These are phyloP conservation scores for Drosophila saltans DNA, from an alignment of 1,140 invertebrate species.

Conservation along the genomic window DNA sequence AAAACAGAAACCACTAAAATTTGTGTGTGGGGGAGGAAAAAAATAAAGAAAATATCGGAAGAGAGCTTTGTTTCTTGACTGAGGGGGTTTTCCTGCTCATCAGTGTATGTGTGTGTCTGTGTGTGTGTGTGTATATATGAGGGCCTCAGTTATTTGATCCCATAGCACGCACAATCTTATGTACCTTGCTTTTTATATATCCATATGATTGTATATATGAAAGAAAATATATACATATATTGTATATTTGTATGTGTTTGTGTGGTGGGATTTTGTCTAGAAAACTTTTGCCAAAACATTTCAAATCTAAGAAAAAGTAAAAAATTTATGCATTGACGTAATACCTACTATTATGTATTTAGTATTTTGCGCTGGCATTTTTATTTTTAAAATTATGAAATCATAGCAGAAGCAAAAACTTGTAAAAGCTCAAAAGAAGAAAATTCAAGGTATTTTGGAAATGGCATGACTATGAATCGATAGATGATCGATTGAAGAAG, in stretches of 20 bases:
- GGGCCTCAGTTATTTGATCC: slow-evolving; percentile 74
- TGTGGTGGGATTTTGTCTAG: slow-evolving; percentile 51
- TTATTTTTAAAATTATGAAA: slow-evolving; percentile 78
- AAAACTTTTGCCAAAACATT: slow-evolving; percentile 69
- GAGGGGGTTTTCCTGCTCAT: slow-evolving; percentile 36
- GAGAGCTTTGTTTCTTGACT: slow-evolving; percentile 18
- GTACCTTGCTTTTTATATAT: slow-evolving; percentile 50
- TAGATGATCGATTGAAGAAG: slow-evolving; percentile 23
- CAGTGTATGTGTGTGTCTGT: slow-evolving; percentile 16
- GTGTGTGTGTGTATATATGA: slow-evolving; percentile 38
- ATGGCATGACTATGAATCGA: slow-evolving; percentile 13
- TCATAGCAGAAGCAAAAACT: slow-evolving; percentile 47
- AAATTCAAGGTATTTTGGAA: slow-evolving; percentile 19
- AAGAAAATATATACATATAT: background rate
- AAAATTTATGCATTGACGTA: slow-evolving; percentile 75
- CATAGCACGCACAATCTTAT: slow-evolving; percentile 62
- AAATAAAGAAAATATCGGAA: slow-evolving; percentile 1
- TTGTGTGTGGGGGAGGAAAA: slow-evolving; percentile 20
- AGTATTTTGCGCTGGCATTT: slow-evolving; percentile 48
- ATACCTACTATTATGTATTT: slow-evolving; percentile 48
- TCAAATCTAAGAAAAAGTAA: slow-evolving; percentile 28
- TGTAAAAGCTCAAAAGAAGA: slow-evolving; percentile 26
- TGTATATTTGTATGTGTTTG: slow-evolving; percentile 16
- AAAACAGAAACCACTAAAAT: slow-evolving; percentile 48
- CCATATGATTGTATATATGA: slow-evolving; percentile 11